These are phyloP conservation scores for Catharus bicknelli DNA, from an alignment of 2,113 vertebrate species.

Conservation along the genomic window DNA sequence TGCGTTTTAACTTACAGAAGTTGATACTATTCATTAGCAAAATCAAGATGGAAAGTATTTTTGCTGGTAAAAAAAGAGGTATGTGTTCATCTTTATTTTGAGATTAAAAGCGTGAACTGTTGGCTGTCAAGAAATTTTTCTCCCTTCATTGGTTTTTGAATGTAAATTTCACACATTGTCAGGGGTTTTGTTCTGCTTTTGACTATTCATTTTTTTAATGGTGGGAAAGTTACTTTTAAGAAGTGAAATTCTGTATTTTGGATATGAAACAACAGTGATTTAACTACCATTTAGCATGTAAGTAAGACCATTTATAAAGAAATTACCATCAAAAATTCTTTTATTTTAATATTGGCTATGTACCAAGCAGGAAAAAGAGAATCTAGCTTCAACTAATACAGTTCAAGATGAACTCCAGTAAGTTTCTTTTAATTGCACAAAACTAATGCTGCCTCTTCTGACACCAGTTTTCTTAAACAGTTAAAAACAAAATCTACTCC, in stretches of 20 bases:
- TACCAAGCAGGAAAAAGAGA: background rate
- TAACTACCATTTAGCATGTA: background rate
- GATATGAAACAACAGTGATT: background rate
- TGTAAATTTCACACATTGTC: background rate
- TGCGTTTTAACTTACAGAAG: background rate
- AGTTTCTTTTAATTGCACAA: background rate
- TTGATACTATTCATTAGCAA: background rate
- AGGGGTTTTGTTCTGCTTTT: background rate
- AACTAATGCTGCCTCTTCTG: background rate
- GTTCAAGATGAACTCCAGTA: background rate
- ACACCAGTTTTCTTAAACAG: background rate
- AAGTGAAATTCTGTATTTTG: background rate
- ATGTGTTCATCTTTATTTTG: background rate
- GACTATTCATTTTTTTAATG: background rate
- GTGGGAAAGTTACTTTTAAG: background rate
- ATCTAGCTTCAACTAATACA: background rate
- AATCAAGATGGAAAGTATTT: background rate
- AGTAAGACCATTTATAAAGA: background rate
- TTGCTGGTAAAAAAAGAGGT: background rate
- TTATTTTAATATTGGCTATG: background rate
- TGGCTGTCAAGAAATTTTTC: background rate
- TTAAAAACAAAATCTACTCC: background rate
- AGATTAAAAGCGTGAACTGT: background rate
- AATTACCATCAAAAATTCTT: background rate
- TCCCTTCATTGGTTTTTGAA: background rate